Base-by-base conservation (phyloP, 2,888 invertebrate species). In the Embidobia sp. region DNA sequence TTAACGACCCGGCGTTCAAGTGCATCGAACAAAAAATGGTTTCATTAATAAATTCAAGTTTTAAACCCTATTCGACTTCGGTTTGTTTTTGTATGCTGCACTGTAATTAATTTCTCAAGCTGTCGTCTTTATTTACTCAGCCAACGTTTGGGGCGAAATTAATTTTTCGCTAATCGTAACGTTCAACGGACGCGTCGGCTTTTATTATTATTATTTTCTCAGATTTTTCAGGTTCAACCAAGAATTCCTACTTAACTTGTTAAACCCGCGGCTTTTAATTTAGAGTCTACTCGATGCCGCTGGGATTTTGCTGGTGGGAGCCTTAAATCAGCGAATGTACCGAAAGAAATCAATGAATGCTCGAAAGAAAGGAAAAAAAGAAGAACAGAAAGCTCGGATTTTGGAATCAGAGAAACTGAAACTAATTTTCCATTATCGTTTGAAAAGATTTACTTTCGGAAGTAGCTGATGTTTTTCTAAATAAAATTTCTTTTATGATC, bases 261-360 rank as follows among this genome's bases (percentile, higher is more conserved):
- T 48, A 22, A 48, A 48, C 29, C 46, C 27, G 16, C 8, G 29
- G 29, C 31, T 49, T 49, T 31, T 49, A 49, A 49, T 49, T 49
- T 49, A 18, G 31, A 31, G 31, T 10, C 11, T 27, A 49, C 31
- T 29, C 31, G 31, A 31, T 27, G 46, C 29, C 46, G 7, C n/a
- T 46, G 46, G 29, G 31, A 49, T 22, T n/a, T 16, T 48, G 29
- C n/a, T 16, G 15, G 2, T n/a, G 46, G 16, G 29, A 29, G 29
- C 8, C 49, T 51, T 7, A 18, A 35, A 51, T 51, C 15, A 18
- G 26, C 33, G 35, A 22, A 35, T 29, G 19, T 19, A 19, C 31
- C 19, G 35, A 22, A 51, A 51, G 51, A 51, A 51, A 51, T 51
- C 51, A 51, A 35, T 35, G 51, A 22, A 11, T 7, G 42, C 8